These are phyloP conservation scores for Dolichomitus sp. DNA, from an alignment of 2,888 invertebrate species.

Conservation along the genomic window DNA sequence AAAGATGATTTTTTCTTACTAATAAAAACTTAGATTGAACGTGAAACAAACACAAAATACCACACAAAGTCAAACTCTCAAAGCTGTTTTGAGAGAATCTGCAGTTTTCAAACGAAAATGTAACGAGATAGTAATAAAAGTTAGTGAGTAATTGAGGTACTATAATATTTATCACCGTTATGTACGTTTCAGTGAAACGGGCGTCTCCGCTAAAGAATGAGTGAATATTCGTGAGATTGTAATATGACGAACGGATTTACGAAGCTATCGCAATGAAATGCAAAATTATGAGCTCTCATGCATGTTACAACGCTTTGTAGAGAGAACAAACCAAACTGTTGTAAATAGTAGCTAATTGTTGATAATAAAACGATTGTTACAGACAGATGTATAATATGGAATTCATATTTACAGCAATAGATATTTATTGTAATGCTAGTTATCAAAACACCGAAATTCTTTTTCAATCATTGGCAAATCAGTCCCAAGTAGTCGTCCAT, in stretches of 20 bases:
- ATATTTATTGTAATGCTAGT: background rate
- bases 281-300: conserved; percentile 7
- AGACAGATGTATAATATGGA: conserved; percentile 16
- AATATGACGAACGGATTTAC: conserved; percentile 20
- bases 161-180: conserved; percentile 41
- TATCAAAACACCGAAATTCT: background rate
- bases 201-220: background rate
- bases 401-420: background rate
- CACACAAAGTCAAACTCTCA: background rate
- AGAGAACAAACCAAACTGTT: conserved; percentile 55
- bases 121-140: conserved; percentile 56
- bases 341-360: conserved; percentile 67
- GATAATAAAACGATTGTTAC: conserved; percentile 60
- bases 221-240: background rate
- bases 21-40: background rate
- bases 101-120: conserved; percentile 45
- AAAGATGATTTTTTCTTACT: background rate
- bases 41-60: conserved; percentile 22
- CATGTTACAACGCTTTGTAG: conserved; percentile 44
- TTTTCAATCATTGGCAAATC: conserved; percentile 56
- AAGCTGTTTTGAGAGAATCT: background rate
- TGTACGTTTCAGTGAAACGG: background rate
- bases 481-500: conserved; percentile 99
- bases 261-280: conserved; percentile 14
- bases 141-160: conserved; percentile 45